Base-by-base conservation (phyloP, 2,797 vertebrate species). In the Sebastes trivittatus region DNA sequence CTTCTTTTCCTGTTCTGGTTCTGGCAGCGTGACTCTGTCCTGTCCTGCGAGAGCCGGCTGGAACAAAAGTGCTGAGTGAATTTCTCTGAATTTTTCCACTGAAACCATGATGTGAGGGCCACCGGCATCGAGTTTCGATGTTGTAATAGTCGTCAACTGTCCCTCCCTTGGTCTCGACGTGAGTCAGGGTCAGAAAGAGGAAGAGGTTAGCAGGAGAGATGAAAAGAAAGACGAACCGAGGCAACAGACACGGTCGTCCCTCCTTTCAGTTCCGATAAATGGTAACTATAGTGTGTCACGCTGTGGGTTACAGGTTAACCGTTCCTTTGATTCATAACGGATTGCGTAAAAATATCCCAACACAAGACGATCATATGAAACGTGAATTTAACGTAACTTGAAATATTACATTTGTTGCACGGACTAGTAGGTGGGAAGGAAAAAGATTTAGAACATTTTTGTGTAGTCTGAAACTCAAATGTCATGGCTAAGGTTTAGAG, bases 181-280 rank as follows among this genome's bases (percentile, higher is more conserved):
- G 94, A 96, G 87, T 96, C 95, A 95, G 83, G 85, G 75, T 86
- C 74, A 89, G 73, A 96, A 96, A 93, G 94, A 91, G 95, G 96
- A 96, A 96, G 93, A 84, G 88, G 84, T 88, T 68, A 79, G 72
- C 76, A 79, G 73, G 73, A 77, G 62, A 86, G 89, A 91, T 85
- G 87, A 93, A 88, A 90, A 91, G 86, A 82, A 89, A 88, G 89
- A 86, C 6, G 46, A 81, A 78, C 30, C 63, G 64, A 80, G 63
- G 84, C 81, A 55, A 23, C 76, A 87, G 75, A 88, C 81, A 49
- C 8, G 0, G 61, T 77, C 75, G 77, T 84, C 87, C 70, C 78
- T 82, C 67, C 55, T 88, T 87, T 92, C 73, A 72, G 66, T 94
- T 94, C 86, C 82, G 77, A 84, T 80, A 93, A 92, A 88, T 61